Evolutionary conservation across 2,888 invertebrate species (phyloP).

Genomic region (Xestia rhomboidea): DNA sequence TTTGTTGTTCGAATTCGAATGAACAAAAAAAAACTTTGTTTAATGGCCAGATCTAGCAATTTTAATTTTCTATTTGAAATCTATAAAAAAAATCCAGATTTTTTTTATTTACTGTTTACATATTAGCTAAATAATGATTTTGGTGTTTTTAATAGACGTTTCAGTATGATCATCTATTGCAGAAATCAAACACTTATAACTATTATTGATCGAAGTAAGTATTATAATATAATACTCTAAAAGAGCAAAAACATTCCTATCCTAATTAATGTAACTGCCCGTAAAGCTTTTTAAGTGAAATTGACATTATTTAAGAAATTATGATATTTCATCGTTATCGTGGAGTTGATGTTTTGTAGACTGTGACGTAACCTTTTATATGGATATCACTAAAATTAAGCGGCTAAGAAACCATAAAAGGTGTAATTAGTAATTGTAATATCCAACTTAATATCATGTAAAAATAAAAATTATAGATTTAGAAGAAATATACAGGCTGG

Average conservation of each 20-base stretch:
- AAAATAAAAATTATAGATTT: constrained; percentile 4
- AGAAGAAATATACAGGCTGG: not conserved
- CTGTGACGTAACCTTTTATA: constrained; percentile 23
- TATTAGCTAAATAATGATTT: not conserved
- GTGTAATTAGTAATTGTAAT: constrained; percentile 25
- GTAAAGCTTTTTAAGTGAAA: constrained; percentile 11
- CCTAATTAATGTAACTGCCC: constrained; percentile 32
- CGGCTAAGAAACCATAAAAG: constrained; percentile 17
- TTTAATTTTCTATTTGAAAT: not conserved
- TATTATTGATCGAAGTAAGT: too few species aligned
- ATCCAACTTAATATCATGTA: constrained; percentile 31
- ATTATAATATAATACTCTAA: not conserved
- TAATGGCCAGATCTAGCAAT: not conserved
- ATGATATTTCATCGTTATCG: not conserved
- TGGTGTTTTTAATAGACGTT: not conserved
- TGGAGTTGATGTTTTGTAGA: constrained; percentile 10
- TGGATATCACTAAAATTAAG: not conserved
- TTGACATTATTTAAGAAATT: constrained; percentile 11
- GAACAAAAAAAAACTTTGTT: too few species aligned
- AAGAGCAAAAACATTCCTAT: constrained; percentile 37
- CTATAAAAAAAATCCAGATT: too few species aligned
- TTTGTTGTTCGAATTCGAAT: not conserved
- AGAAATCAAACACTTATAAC: not conserved
- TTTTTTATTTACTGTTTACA: not conserved
- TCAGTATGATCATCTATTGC: not conserved